phyloP scores from a whole-genome alignment of 1,140 invertebrate species.

The Streblospio benedicti region DNA sequence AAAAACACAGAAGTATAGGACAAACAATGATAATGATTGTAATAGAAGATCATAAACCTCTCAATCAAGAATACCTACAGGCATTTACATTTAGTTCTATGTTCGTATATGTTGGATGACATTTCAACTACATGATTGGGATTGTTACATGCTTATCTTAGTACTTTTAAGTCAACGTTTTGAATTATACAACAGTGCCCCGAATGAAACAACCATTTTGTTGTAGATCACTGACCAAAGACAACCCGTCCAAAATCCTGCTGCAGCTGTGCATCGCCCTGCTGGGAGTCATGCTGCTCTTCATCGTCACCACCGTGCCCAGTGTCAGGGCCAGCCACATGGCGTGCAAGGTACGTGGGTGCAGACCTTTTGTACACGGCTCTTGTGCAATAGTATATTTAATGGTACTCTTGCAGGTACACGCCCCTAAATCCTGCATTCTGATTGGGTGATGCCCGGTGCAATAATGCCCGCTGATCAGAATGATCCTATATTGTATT shows the following conservation, averaged over 20 bases:
- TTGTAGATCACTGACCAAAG: conserved; percentile 3
- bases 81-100: background rate
- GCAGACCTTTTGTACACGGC: background rate
- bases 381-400: background rate
- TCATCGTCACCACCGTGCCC: conserved; percentile 31
- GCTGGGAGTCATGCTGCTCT: conserved; percentile 28
- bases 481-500: no score
- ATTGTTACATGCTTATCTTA: background rate
- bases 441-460: no score
- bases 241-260: conserved; percentile 38
- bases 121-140: background rate
- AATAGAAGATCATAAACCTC: background rate
- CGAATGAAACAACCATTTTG: background rate
- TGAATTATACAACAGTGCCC: background rate
- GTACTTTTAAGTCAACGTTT: background rate
- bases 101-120: background rate
- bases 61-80: background rate
- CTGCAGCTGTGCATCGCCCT: conserved; percentile 35
- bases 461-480: no score
- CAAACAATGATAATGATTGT: conserved; percentile 12
- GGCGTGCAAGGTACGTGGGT: conserved; percentile 35
- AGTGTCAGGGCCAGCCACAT: conserved; percentile 23
- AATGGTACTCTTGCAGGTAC: no score
- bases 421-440: no score
- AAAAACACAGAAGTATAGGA: no score